A percentile compares a stretch with the other conserved stretches of the same genome.
These are phyloP conservation scores for Merluccius polli DNA, from an alignment of 2,797 vertebrate genomes.

Conservation along the genomic window DNA sequence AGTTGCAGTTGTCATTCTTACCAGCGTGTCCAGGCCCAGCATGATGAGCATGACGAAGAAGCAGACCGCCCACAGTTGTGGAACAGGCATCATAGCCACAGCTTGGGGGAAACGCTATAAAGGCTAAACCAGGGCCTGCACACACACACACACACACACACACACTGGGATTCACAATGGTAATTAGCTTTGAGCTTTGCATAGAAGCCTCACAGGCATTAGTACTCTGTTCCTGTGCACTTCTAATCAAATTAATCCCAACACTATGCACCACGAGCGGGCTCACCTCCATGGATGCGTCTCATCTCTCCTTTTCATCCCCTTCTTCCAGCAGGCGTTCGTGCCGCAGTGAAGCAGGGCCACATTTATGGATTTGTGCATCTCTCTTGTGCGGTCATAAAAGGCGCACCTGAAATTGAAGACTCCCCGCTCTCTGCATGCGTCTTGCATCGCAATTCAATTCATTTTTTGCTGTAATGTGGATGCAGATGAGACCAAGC, in stretches of 20 bases:
- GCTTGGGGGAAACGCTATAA: constrained; percentile 80
- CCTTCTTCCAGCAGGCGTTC: constrained; percentile 11
- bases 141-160: constrained; percentile 2
- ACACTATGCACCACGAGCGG: constrained; percentile 32
- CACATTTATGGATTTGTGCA: constrained; percentile 12
- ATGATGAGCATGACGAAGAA: constrained; percentile 84
- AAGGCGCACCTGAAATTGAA: too few relatives aligned
- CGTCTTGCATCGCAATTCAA: not conserved
- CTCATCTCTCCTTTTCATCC: constrained; percentile 19
- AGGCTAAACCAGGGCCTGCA: constrained; percentile 82
- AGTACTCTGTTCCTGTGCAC: constrained; percentile 47
- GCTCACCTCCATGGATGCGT: constrained; percentile 16
- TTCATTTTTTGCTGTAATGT: too few relatives aligned
- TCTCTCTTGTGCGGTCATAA: too few relatives aligned
- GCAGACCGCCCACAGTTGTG: constrained; percentile 79
- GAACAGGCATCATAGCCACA: constrained; percentile 79
- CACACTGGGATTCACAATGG: constrained; percentile 34
- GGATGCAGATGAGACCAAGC: not conserved
- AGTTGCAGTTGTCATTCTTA: constrained; percentile 34
- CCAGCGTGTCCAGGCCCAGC: constrained; percentile 83
- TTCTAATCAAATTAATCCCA: constrained; percentile 60
- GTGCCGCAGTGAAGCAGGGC: constrained; percentile 18
- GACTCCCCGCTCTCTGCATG: too few relatives aligned
- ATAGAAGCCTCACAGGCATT: constrained; percentile 49
- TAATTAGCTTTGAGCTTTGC: constrained; percentile 62